Evolutionary conservation across 2,888 invertebrate species (phyloP).

Genomic region (Cephonodes hylas): DNA sequence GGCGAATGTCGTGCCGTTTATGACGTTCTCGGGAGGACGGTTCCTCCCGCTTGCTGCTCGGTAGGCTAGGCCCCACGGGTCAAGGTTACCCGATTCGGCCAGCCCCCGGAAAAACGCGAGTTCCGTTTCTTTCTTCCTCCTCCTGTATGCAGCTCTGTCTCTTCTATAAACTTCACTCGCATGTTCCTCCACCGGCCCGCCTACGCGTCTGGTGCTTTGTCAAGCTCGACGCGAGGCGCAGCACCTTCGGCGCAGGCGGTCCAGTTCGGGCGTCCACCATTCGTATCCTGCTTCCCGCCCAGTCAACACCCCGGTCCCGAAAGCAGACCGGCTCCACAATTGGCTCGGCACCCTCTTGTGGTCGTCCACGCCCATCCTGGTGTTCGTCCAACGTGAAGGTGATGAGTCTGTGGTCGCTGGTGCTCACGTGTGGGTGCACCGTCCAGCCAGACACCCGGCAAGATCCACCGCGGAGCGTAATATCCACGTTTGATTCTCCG

Average conservation of each 20-base stretch:
- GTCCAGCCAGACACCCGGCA: neutral
- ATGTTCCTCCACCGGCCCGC: neutral
- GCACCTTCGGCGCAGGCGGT: neutral
- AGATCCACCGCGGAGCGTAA: neutral
- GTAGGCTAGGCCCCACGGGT: conserved; percentile 31
- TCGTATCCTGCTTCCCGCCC: conserved; percentile 10
- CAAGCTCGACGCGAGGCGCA: neutral
- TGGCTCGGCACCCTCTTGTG: neutral
- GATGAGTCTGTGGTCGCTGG: conserved; percentile 9
- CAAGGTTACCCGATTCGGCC: conserved; percentile 21
- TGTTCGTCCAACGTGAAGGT: conserved; percentile 46
- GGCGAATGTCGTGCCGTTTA: conserved; percentile 16
- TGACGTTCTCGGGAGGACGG: conserved; percentile 23
- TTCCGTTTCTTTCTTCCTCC: conserved; percentile 4
- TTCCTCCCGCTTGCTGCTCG: conserved; percentile 22
- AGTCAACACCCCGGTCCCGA: too few relatives aligned
- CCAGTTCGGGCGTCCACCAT: conserved; percentile 19
- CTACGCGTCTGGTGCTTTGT: neutral
- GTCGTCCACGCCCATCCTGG: conserved; percentile 36
- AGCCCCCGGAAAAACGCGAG: neutral
- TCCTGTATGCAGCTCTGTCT: neutral
- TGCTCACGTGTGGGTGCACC: neutral
- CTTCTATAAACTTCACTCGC: neutral
- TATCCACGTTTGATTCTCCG: conserved; percentile 2
- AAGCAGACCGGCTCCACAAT: neutral